Conservation (phyloP, 2,888 invertebrate species). For the Helleia helle region DNA sequence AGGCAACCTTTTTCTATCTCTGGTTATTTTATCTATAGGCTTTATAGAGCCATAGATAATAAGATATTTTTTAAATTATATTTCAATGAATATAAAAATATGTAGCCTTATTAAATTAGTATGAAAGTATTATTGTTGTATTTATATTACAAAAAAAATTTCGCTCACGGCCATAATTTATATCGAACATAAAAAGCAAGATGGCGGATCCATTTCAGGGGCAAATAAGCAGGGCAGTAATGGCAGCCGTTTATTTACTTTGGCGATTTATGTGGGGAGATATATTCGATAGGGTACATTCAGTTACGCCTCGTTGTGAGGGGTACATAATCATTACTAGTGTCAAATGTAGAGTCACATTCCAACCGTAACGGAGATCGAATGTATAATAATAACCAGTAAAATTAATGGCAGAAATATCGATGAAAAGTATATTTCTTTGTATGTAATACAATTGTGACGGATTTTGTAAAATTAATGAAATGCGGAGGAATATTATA, state of each 20-base stretch:
- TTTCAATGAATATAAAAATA: no score
- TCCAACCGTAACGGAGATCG: slow-evolving; percentile 8
- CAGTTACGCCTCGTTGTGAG: slow-evolving; percentile 61
- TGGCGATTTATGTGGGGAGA: slow-evolving; percentile 57
- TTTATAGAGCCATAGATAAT: no score
- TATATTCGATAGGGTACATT: slow-evolving; percentile 49
- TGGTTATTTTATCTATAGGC: no score
- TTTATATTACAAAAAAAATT: no score
- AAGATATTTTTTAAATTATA: no score
- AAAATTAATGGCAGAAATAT: background rate
- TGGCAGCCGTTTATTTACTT: slow-evolving; percentile 69
- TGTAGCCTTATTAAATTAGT: no score
- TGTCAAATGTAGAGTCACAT: background rate
- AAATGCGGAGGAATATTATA: no score
- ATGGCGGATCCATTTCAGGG: slow-evolving; percentile 61
- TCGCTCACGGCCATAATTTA: slow-evolving; percentile 27
- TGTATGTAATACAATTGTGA: no score
- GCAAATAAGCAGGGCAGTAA: slow-evolving; percentile 69
- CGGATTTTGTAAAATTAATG: no score
- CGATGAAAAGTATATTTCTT: no score
- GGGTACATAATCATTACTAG: slow-evolving; percentile 33
- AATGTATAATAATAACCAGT: background rate
- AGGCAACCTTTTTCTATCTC: no score
- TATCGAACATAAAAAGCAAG: slow-evolving; percentile 38
- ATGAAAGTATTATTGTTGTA: no score